Base-by-base conservation (phyloP, 2,888 invertebrate species). In the Chelonus formosanus region DNA sequence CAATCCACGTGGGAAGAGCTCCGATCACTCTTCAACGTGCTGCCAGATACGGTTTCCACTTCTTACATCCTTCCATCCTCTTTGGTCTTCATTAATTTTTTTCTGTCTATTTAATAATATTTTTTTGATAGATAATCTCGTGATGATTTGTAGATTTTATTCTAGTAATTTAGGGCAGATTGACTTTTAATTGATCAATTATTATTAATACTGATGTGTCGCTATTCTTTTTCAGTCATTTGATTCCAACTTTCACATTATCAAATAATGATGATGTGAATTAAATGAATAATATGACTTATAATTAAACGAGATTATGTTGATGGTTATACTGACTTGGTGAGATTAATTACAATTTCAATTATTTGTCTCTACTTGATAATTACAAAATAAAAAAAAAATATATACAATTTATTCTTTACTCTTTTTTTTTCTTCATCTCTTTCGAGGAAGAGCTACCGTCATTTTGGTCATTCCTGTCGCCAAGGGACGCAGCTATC, bases 1-100 rank as follows among this genome's bases (percentile, higher is more conserved):
- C 77, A 81, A 83, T 82, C 82, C 82, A 83, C 83, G 82, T 83
- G 83, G 80, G 83, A 83, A 83, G 80, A 60, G 61, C 55, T 66
- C 54, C 68, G 67, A 67, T 69, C 70, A 65, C 66, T 53, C 71
- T 67, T 65, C 34, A 56, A 63, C 62, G 58, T 52, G 53, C 71
- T 40, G 68, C 66, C 67, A 66, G 63, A 67, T 63, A 65, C 56
- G 10, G 68, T 67, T 63, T 60, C 64, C 61, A 63, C 61, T 67
- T 60, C 68, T 63, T 63, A 52, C 54, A 47, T 45, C 40, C 34
- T 50, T 40, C 43, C 44, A 64, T 65, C 47, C 0, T 44, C 54
- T 34, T 59, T 52, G n/a, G 32, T 36, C 8, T 36, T 56, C 20
- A 48, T 20, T 48, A 3, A n/a, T 48, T 48, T 58, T 6, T 47